Evolutionary conservation across 2,797 vertebrate genomes (phyloP), one percentile per base, ranked within the genome.

Genomic region (Orestias chungarensis): DNA sequence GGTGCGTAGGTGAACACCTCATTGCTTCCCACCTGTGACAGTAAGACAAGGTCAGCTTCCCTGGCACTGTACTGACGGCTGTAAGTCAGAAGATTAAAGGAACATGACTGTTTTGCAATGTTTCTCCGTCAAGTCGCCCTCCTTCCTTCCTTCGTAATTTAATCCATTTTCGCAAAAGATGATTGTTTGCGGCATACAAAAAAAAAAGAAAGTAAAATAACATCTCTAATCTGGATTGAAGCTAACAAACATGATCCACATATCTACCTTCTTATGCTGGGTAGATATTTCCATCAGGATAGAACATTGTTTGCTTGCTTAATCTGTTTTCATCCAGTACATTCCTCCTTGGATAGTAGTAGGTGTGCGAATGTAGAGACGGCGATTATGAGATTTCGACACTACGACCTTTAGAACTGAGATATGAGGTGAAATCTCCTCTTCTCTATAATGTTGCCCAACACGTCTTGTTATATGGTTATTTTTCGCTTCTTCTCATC

Each of bases 381-480:
- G 33, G 1, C 67, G 80, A 62, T 59, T 72, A 35, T 38, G 46
- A 59, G 78, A 54, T 73, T 78, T 67, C 76, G 76, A 78, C 86
- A 82, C 17, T 87, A 89, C 88, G 85, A 81, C 80, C 73, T 64
- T 78, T 81, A 62, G 80, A 86, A 65, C 69, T 11, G 17, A 81
- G 65, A 47, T 70, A 81, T 85, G 79, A 50, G 74, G 87, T 90
- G 84, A 80, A 86, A 82, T 84, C 72, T 68, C 75, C 75, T 54
- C 66, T 84, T 61, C 66, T 81, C 83, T 81, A 80, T 38, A 57
- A 61, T 40, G 82, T 85, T 78, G 9, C 76, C 55, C 82, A 47
- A 68, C 83, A 86, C 84, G 87, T 88, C 86, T 89, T 33, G 70
- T 29, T 66, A 71, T 50, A 11, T 59, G 33, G 54, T 73, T 18